A percentile compares a stretch with the other conserved stretches of the same genome.
Conservation (phyloP, 2,113 vertebrate genomes). For the Toxotes chatareus region DNA sequence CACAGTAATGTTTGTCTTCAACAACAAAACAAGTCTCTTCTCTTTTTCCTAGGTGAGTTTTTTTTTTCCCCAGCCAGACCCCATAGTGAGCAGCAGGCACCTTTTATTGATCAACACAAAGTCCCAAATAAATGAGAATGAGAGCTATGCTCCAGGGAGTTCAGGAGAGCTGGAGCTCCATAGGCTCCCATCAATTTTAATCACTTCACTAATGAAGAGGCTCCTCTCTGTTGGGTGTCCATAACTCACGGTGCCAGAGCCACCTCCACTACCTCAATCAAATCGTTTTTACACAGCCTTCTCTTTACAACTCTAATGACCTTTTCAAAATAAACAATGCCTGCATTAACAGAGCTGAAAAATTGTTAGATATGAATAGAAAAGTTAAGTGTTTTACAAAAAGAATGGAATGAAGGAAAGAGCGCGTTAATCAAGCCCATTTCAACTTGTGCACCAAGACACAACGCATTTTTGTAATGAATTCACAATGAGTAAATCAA, state of each 20-base stretch:
- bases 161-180: slow-evolving; percentile 78
- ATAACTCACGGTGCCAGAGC: slow-evolving; percentile 86
- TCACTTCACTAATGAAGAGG: slow-evolving; percentile 88
- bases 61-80: slow-evolving; percentile 71
- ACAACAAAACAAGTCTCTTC: slow-evolving; percentile 78
- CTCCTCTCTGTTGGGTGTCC: slow-evolving; percentile 86
- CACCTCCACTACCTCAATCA: slow-evolving; percentile 83
- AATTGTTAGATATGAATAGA: slow-evolving; percentile 77
- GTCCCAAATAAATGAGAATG: slow-evolving; percentile 89
- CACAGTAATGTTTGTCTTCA: slow-evolving; percentile 75
- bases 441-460: slow-evolving; percentile 23
- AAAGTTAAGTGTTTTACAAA: slow-evolving; percentile 70
- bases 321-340: slow-evolving; percentile 86
- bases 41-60: slow-evolving; percentile 62
- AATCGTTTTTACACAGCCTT: slow-evolving; percentile 80
- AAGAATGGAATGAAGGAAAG: slow-evolving; percentile 24
- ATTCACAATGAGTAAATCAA: slow-evolving; percentile 26
- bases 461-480: slow-evolving; percentile 22
- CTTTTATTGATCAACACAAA: slow-evolving; percentile 90
- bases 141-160: slow-evolving; percentile 86
- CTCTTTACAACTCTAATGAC: slow-evolving; percentile 81
- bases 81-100: slow-evolving; percentile 84
- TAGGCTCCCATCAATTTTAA: slow-evolving; percentile 88
- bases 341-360: slow-evolving; percentile 76
- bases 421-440: slow-evolving; percentile 68